Percentiles rank a stretch among this genome's conserved stretches.
phyloP scores from a whole-genome alignment of 1,140 invertebrate species.

The Diabrotica virgifera region DNA sequence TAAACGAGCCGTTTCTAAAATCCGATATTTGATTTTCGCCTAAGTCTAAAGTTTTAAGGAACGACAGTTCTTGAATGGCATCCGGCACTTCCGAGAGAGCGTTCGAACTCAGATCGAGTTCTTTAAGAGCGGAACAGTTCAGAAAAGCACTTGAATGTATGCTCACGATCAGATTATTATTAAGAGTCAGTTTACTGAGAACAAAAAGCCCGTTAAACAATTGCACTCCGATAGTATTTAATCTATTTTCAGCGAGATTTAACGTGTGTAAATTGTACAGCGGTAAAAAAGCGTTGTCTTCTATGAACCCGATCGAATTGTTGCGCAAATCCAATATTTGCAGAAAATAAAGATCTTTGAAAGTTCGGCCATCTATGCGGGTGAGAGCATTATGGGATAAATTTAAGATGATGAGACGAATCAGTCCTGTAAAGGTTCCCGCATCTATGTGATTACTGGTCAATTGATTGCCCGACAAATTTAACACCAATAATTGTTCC shows the following conservation, averaged over 20 bases:
- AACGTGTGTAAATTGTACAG: conserved; percentile 84
- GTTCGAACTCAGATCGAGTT: conserved; percentile 85
- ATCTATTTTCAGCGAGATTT: conserved; percentile 79
- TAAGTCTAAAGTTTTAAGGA: conserved; percentile 81
- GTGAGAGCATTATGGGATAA: conserved; percentile 81
- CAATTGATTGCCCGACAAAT: conserved; percentile 83
- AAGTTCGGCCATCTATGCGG: conserved; percentile 76
- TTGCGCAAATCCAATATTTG: conserved; percentile 85
- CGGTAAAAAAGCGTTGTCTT: conserved; percentile 81
- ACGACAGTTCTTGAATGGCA: conserved; percentile 75
- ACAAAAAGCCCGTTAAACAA: conserved; percentile 84
- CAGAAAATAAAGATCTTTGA: conserved; percentile 82
- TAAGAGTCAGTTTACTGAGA: conserved; percentile 77
- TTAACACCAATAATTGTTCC: conserved; percentile 78
- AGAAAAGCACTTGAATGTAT: conserved; percentile 82
- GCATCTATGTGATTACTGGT: conserved; percentile 78
- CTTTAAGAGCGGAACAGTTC: conserved; percentile 87
- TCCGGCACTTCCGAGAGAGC: conserved; percentile 75
- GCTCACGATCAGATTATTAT: conserved; percentile 78
- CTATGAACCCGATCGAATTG: conserved; percentile 82
- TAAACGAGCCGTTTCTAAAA: conserved; percentile 78
- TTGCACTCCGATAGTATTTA: conserved; percentile 75
- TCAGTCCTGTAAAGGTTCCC: conserved; percentile 79
- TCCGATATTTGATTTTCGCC: conserved; percentile 81
- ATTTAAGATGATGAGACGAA: conserved; percentile 79